phyloP scores from a whole-genome alignment of 2,113 vertebrate genomes.

The Paradoxurus hermaphroditus region DNA sequence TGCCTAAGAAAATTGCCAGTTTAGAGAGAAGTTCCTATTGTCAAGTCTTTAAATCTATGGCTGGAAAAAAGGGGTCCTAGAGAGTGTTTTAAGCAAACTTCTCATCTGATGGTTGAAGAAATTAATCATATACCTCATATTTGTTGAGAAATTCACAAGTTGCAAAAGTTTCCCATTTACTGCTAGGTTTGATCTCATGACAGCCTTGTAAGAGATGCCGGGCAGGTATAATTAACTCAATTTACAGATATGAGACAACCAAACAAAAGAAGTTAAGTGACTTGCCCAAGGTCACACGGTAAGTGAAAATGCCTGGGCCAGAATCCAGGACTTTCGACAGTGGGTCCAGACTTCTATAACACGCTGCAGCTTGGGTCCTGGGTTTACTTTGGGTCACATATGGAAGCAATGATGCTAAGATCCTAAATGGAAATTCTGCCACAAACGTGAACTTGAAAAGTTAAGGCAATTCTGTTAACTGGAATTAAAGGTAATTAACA shows the following conservation, averaged over 20 bases:
- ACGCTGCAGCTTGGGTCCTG: neutral
- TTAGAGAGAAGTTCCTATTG: conserved; percentile 15
- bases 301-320: neutral
- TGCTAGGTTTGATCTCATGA: conserved; percentile 9
- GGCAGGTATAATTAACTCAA: conserved; percentile 32
- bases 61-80: neutral
- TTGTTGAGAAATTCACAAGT: conserved; percentile 23
- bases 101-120: neutral
- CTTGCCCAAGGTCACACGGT: conserved; percentile 25
- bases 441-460: conserved; percentile 2
- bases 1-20: neutral
- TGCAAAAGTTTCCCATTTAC: conserved; percentile 34
- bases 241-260: neutral
- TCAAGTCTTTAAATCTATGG: neutral
- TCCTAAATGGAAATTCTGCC: neutral
- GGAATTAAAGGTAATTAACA: neutral
- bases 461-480: conserved; percentile 9
- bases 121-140: conserved; percentile 6
- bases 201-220: neutral
- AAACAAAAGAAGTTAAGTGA: neutral
- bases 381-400: neutral
- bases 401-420: neutral
- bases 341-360: neutral
- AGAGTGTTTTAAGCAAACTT: neutral
- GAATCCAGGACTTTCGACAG: neutral